Evolutionary conservation across 2,888 invertebrate species (phyloP).

Genomic region (Lissonota sp.): DNA sequence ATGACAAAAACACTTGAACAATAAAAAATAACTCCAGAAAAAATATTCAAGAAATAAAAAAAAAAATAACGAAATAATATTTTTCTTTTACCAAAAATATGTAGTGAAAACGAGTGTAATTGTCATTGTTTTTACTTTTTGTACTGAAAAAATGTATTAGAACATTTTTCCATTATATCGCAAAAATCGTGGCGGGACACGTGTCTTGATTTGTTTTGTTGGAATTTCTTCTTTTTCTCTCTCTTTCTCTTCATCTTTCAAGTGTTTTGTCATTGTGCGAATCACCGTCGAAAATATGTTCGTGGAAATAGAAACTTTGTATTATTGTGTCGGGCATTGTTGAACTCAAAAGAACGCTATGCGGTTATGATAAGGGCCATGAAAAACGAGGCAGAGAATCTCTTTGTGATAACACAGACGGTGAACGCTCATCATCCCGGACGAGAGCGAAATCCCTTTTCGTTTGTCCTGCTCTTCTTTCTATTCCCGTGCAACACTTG

Average conservation of each 20-base stretch:
- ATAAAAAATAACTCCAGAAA: not conserved
- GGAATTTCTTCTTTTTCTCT: conserved; percentile 5
- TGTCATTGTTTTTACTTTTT: not conserved
- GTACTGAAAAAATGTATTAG: too few species aligned
- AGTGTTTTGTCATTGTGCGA: conserved; percentile 31
- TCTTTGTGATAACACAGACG: conserved; percentile 57
- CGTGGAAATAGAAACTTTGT: conserved; percentile 50
- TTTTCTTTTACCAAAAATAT: too few species aligned
- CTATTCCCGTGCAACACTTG: not conserved
- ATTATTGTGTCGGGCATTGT: conserved; percentile 50
- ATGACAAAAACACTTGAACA: too few species aligned
- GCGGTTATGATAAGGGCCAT: conserved; percentile 56
- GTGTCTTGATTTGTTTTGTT: not conserved
- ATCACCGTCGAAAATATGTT: conserved; percentile 35
- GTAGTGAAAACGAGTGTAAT: too few species aligned
- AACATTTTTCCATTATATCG: too few species aligned
- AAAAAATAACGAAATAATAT: not conserved
- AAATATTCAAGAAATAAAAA: not conserved
- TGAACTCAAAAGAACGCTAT: conserved; percentile 44
- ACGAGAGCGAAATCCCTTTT: conserved; percentile 23
- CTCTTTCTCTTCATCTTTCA: not conserved
- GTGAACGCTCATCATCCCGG: conserved; percentile 45
- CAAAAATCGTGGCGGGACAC: not conserved
- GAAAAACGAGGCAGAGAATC: conserved; percentile 50
- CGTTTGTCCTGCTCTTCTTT: conserved; percentile 2